Percentiles rank a stretch among this genome's conserved stretches.
phyloP scores from a whole-genome alignment of 2,797 vertebrate genomes.

The Acanthurus lineatus region DNA sequence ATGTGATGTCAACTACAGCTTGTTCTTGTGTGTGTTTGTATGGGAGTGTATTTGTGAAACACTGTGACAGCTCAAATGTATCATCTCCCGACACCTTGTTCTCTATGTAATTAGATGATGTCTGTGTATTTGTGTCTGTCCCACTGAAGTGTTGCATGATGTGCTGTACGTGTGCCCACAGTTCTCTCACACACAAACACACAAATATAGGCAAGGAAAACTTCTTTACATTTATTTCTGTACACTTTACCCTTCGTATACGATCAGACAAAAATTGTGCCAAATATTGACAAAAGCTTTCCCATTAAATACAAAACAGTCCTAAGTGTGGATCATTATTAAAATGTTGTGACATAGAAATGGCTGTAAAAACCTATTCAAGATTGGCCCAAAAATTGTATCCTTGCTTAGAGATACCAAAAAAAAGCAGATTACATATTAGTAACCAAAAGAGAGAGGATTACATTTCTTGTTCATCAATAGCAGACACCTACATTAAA shows the following conservation, averaged over 20 bases:
- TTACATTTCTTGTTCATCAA: too few species aligned
- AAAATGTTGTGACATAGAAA: neutral
- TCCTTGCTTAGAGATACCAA: neutral
- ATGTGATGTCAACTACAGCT: slow-evolving; percentile 22
- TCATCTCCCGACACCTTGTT: slow-evolving; percentile 45
- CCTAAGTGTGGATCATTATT: too few species aligned
- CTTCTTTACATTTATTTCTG: too few species aligned
- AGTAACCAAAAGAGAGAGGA: neutral
- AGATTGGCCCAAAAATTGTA: neutral
- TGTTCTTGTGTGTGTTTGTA: neutral
- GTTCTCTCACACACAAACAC: neutral
- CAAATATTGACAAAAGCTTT: too few species aligned
- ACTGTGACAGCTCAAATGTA: slow-evolving; percentile 31
- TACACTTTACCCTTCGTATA: too few species aligned
- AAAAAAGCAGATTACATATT: neutral
- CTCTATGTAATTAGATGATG: slow-evolving; percentile 44
- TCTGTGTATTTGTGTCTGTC: slow-evolving; percentile 4
- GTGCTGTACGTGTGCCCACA: neutral
- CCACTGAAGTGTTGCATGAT: neutral
- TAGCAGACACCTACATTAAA: neutral
- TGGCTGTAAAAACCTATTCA: neutral
- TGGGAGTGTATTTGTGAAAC: slow-evolving; percentile 3
- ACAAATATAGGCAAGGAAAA: neutral
- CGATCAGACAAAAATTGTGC: too few species aligned
- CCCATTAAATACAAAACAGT: too few species aligned